Conservation (phyloP, 2,113 vertebrate species). For the Morone saxatilis region DNA sequence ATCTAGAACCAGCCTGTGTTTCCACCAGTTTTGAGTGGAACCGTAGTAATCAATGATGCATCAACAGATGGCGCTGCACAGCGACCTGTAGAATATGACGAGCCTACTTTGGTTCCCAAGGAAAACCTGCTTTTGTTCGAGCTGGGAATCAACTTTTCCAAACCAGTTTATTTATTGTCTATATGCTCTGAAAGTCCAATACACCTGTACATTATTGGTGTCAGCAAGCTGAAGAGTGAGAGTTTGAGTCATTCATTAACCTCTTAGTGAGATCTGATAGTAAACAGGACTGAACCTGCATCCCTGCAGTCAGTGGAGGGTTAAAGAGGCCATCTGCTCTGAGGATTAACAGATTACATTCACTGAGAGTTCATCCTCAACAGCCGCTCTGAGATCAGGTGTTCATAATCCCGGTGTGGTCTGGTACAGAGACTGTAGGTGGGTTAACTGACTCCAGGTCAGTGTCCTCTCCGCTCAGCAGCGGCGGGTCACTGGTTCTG, state of each 20-base stretch:
- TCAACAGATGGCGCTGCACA: too few relatives aligned
- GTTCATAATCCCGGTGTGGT: not conserved
- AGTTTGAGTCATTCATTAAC: not conserved
- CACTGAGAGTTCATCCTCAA: conserved; percentile 15
- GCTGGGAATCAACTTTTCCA: too few relatives aligned
- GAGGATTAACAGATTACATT: conserved; percentile 79
- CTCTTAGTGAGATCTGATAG: not conserved
- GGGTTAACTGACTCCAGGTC: conserved; percentile 21
- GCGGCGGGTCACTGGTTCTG: not conserved
- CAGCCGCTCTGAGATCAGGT: conserved; percentile 40
- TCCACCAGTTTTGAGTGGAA: too few relatives aligned
- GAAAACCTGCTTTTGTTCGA: too few relatives aligned
- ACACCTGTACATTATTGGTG: not conserved
- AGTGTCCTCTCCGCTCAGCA: not conserved
- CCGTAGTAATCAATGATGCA: too few relatives aligned
- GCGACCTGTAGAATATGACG: too few relatives aligned
- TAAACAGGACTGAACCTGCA: not conserved
- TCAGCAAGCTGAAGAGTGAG: conserved; percentile 3
- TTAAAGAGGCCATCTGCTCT: conserved; percentile 69
- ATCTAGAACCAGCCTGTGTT: too few relatives aligned
- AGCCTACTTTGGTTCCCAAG: too few relatives aligned
- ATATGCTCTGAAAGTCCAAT: too few relatives aligned
- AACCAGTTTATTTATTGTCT: too few relatives aligned
- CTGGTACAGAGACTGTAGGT: not conserved
- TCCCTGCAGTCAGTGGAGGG: not conserved